Base-by-base conservation (phyloP, 2,113 vertebrate genomes). In the Catharus bicknelli region DNA sequence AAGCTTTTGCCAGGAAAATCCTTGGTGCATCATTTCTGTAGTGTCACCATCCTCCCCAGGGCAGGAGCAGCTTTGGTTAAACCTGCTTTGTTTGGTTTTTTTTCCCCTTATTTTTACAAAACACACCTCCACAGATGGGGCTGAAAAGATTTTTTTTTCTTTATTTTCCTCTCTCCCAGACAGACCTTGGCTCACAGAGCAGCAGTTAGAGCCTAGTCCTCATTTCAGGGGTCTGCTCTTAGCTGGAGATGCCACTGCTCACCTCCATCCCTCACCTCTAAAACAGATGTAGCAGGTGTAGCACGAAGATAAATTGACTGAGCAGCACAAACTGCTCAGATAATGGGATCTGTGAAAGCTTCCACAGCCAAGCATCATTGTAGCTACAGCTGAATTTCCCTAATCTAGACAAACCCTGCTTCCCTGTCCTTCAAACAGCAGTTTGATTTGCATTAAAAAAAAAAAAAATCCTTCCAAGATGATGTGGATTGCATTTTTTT, bases 261-360 rank as follows among this genome's bases (percentile, higher is more conserved):
- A 1, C 75, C 82, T 86, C 90, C 72, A 86, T 67, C 68, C 67
- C 81, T 90, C 78, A 38, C 40, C 81, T 92, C 11, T 12, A 25
- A 54, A 82, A 29, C 7, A 34, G 74, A 76, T 47, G 62, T 25
- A 93, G 93, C 92, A 93, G 94, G 88, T 95, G 85, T 53, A 77
- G 22, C 36, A 61, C 18, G 73, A 43, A 95, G 94, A 95, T 94
- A 95, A 96, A 93, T 25, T 74, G 51, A 66, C 4, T 42, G 93
- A 94, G 79, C 25, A 90, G 75, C 87, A 80, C 85, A 77, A 74
- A 77, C 75, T 70, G 93, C 95, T 87, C 82, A 51, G 89, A 87
- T 92, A 93, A 94, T 76, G 68, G 67, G 77, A 92, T 94, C 93
- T 92, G 9, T 55, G 62, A 83, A 83, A 94, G 89, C 84, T 89